Percentiles rank a stretch among this genome's conserved stretches.
Evolutionary conservation across 2,797 vertebrate species (phyloP).

Genomic region (Choloepus didactylus): DNA sequence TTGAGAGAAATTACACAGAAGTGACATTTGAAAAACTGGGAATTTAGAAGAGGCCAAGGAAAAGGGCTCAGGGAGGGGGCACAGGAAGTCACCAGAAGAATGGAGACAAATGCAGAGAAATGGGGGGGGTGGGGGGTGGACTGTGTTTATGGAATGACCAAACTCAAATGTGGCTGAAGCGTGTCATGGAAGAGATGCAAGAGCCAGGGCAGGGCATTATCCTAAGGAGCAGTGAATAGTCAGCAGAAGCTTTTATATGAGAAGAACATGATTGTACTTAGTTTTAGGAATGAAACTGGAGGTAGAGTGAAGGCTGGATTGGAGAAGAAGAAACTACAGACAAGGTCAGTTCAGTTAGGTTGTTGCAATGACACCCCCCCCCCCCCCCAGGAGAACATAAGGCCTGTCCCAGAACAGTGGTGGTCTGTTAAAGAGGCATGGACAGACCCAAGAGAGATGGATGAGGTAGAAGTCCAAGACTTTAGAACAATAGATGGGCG

Average conservation of each 20-base stretch:
- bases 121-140: background rate
- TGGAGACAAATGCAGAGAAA: background rate
- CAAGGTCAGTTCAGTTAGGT: background rate
- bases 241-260: background rate
- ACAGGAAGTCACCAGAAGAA: background rate
- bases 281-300: background rate
- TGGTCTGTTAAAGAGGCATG: rapidly evolving
- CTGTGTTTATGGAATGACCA: background rate
- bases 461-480: background rate
- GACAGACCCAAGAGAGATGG: background rate
- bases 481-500: background rate
- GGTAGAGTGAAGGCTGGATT: background rate
- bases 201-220: background rate
- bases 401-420: background rate
- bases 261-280: background rate
- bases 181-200: background rate
- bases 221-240: background rate
- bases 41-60: background rate
- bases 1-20: background rate
- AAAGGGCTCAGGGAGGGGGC: background rate
- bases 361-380: background rate
- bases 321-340: background rate
- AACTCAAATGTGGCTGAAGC: background rate
- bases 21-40: background rate
- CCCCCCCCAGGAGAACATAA: background rate